phyloP scores from a whole-genome alignment of 2,113 vertebrate genomes.

The Sceloporus undulatus region DNA sequence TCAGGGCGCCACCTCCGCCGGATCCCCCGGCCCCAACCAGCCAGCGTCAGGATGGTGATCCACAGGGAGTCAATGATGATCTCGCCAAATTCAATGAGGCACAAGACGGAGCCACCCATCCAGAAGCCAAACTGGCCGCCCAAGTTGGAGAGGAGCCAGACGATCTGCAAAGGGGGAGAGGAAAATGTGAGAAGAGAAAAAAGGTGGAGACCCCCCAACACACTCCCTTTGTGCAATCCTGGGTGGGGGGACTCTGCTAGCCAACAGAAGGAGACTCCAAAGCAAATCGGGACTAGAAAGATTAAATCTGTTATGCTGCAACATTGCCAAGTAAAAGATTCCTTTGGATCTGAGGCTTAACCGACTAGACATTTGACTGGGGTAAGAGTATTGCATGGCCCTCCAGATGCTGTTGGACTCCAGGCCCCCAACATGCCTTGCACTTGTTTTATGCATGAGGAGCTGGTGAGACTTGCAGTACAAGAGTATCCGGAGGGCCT shows the following conservation, averaged over 20 bases:
- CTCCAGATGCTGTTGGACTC: too few relatives aligned
- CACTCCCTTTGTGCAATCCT: accelerated
- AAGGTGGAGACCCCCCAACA: accelerated
- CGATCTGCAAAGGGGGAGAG: conserved; percentile 66
- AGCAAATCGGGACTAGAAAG: background rate
- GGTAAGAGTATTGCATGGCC: too few relatives aligned
- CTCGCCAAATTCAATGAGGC: conserved; percentile 84
- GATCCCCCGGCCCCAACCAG: conserved; percentile 68
- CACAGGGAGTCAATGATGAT: conserved; percentile 85
- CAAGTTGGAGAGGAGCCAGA: conserved; percentile 84
- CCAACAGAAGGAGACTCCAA: background rate
- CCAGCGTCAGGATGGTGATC: conserved; percentile 79
- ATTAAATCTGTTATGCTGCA: too few relatives aligned
- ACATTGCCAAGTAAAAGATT: background rate
- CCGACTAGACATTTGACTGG: background rate
- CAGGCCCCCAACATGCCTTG: too few relatives aligned
- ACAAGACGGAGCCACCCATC: conserved; percentile 87
- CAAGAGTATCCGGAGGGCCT: too few relatives aligned
- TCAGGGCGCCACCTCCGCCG: conserved; percentile 47
- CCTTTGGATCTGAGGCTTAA: background rate
- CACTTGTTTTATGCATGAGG: too few relatives aligned
- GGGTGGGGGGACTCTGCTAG: accelerated
- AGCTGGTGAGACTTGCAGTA: too few relatives aligned
- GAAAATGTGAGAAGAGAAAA: too few relatives aligned
- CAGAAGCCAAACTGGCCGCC: conserved; percentile 87